Evolutionary conservation across 2,797 vertebrate species (phyloP), one percentile per base, ranked within the genome.

Genomic region (Hippoglossus hippoglossus): DNA sequence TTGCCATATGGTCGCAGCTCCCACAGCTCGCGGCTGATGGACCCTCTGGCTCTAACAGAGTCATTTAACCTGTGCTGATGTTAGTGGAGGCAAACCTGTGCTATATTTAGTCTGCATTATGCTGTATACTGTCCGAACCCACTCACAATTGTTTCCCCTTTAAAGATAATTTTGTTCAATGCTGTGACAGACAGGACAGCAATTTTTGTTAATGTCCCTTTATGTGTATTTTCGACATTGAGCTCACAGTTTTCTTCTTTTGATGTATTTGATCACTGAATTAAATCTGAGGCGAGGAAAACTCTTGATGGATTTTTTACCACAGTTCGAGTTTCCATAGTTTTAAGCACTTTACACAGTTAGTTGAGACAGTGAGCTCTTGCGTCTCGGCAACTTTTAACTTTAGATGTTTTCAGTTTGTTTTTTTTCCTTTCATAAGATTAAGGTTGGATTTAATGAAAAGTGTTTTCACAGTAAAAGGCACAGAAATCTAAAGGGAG

Each of bases 1-100:
- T 55, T 49, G 4, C 83, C 86, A 89, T 89, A 90, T 85, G 91
- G 73, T 81, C 82, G 63, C 69, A 57, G 61, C 60, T 89, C 79
- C 67, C 79, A 65, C 60, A 54, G 75, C 77, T 74, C 63, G 51
- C 53, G 50, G 28, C 67, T 66, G 63, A 79, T 74, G 64, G 64
- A 77, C 60, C 60, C 71, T 49, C 67, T 69, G 55, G 69, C 41
- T 59, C 73, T 68, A 49, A 76, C 82, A 65, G 62, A 74, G 16
- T 73, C 64, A 83, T 90, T 89, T 89, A 85, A 90, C 80, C 72
- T 85, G 59, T 75, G 51, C 61, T 79, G 60, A 47, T 79, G 67
- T 61, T 53, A 26, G 49, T 26, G 15, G 67, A 79, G 55, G 54
- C 25, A 64, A 75, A 24, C 31, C 16, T 60, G 9, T 70, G 54